These are phyloP conservation scores for Clupea harengus DNA, from an alignment of 2,113 vertebrate species.

Conservation along the genomic window DNA sequence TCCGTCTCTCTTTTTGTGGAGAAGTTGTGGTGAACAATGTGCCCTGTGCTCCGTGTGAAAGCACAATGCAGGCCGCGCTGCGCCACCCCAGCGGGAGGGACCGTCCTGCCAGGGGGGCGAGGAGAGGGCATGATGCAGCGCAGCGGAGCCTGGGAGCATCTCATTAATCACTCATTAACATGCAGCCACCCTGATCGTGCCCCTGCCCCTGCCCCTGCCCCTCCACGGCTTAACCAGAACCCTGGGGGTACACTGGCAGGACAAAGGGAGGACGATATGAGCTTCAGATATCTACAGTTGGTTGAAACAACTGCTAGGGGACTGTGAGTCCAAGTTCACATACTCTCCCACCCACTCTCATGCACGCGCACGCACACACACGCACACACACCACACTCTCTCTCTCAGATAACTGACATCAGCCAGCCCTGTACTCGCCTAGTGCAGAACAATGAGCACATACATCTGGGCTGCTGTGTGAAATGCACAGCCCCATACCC, in stretches of 20 bases:
- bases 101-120: background rate
- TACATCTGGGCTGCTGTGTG: conserved; percentile 54
- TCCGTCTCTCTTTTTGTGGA: background rate
- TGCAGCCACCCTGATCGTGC: background rate
- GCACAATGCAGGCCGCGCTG: background rate
- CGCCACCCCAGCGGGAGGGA: background rate
- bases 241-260: background rate
- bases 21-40: background rate
- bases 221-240: background rate
- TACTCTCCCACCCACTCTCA: too few species aligned
- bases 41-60: background rate
- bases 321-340: too few species aligned
- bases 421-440: conserved; percentile 19
- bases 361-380: conserved; percentile 20
- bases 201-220: conserved; percentile 33
- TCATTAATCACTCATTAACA: background rate
- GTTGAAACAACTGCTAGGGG: background rate
- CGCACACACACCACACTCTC: conserved; percentile 29
- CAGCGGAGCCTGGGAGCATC: background rate
- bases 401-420: conserved; percentile 23
- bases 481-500: conserved; percentile 32
- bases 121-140: background rate
- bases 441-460: conserved; percentile 53
- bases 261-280: background rate
- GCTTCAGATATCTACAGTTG: background rate